Percentiles rank a stretch among this genome's conserved stretches.
Conservation (phyloP, 2,888 invertebrate genomes). For the Barypeithes pellucidus region DNA sequence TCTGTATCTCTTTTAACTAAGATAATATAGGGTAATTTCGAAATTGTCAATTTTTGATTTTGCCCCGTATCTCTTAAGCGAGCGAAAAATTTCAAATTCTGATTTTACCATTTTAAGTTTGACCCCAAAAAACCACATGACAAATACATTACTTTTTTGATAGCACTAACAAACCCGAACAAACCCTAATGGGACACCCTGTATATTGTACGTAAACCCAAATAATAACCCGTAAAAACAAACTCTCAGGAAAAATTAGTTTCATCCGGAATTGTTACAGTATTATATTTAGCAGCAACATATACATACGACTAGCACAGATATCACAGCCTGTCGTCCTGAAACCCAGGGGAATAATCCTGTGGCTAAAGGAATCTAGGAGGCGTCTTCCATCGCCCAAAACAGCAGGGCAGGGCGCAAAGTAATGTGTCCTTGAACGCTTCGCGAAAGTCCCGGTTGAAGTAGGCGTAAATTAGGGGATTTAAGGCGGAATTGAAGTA, state of each 20-base stretch:
- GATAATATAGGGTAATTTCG: too few species aligned
- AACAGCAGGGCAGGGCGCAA: slow-evolving; percentile 89
- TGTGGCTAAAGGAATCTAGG: slow-evolving; percentile 71
- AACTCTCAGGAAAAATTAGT: not conserved
- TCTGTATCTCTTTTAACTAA: too few species aligned
- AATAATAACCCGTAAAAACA: too few species aligned
- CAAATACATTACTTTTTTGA: too few species aligned
- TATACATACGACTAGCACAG: slow-evolving; percentile 23
- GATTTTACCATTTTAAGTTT: too few species aligned
- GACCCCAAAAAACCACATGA: too few species aligned
- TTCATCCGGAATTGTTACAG: not conserved
- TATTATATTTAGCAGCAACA: not conserved
- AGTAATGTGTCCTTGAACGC: slow-evolving; percentile 94
- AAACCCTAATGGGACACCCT: too few species aligned
- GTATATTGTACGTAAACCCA: too few species aligned
- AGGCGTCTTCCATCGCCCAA: slow-evolving; percentile 82
- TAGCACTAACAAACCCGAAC: too few species aligned
- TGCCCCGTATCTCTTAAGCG: too few species aligned
- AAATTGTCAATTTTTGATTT: too few species aligned
- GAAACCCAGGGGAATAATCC: slow-evolving; percentile 62
- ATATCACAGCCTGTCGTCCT: slow-evolving; percentile 67
- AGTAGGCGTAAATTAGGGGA: slow-evolving; percentile 96
- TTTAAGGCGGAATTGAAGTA: slow-evolving; percentile 97
- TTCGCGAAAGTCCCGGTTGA: slow-evolving; percentile 96
- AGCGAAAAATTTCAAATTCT: too few species aligned